A percentile compares a stretch with the other conserved stretches of the same genome.
Conservation (phyloP, 2,888 invertebrate species). For the Parasteatoda lunata region DNA sequence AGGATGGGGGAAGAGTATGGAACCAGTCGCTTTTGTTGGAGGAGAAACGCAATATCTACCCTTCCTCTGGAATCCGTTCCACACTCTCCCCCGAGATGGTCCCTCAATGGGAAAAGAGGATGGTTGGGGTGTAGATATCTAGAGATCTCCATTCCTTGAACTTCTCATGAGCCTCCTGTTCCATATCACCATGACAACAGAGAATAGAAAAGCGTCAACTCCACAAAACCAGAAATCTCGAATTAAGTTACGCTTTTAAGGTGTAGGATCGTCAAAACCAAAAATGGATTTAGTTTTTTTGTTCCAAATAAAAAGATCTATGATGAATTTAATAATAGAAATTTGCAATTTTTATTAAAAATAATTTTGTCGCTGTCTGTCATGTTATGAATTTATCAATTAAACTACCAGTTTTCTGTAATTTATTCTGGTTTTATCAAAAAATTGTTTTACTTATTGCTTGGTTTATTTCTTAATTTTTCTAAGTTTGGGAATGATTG, state of each 20-base stretch:
- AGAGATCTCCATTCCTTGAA: constrained; percentile 60
- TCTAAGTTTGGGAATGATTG: too few species aligned
- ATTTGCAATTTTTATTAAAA: too few species aligned
- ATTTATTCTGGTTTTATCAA: too few species aligned
- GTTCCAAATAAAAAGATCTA: too few species aligned
- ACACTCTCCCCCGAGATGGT: not conserved
- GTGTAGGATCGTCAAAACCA: constrained; percentile 20
- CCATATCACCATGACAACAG: constrained; percentile 31
- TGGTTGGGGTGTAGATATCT: constrained; percentile 21
- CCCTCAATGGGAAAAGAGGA: not conserved
- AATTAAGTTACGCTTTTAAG: constrained; percentile 51
- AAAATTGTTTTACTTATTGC: too few species aligned
- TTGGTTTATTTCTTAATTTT: too few species aligned
- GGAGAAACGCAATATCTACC: constrained; percentile 57
- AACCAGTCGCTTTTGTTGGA: constrained; percentile 28
- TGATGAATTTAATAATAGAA: too few species aligned
- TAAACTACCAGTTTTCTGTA: too few species aligned
- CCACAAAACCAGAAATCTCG: constrained; percentile 47
- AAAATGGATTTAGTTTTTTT: constrained; percentile 1
- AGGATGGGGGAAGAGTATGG: not conserved
- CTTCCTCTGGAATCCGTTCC: constrained; percentile 20
- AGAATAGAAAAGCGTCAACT: constrained; percentile 27
- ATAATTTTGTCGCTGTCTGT: too few species aligned
- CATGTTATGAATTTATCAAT: too few species aligned
- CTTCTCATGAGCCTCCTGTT: constrained; percentile 35